These are phyloP conservation scores for Erebia aethiops DNA, from an alignment of 2,888 invertebrate species.

Conservation along the genomic window DNA sequence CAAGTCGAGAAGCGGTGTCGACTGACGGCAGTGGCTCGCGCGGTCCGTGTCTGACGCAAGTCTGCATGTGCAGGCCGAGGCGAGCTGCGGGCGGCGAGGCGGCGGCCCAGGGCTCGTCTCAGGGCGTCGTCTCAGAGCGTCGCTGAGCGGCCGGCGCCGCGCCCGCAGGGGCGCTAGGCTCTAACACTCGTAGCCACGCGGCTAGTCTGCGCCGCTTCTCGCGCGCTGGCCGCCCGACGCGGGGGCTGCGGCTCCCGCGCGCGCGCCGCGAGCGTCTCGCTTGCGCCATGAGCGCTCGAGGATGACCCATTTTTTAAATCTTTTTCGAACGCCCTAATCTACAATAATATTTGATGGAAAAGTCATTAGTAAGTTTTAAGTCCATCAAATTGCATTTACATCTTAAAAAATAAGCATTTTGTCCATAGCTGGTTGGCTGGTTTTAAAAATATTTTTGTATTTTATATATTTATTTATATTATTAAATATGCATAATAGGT, in stretches of 20 bases:
- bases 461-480: background rate
- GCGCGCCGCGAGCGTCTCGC: conserved; percentile 51
- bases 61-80: conserved; percentile 81
- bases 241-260: conserved; percentile 48
- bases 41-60: conserved; percentile 58
- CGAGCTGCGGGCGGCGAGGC: conserved; percentile 66
- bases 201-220: conserved; percentile 79
- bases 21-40: conserved; percentile 53
- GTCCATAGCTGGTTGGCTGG: background rate
- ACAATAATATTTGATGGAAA: conserved; percentile 46
- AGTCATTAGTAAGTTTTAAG: conserved; percentile 68
- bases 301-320: conserved; percentile 53
- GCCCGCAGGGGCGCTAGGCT: conserved; percentile 72
- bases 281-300: conserved; percentile 58
- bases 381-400: conserved; percentile 50
- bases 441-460: background rate
- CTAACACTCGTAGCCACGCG: conserved; percentile 68
- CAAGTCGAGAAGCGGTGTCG: conserved; percentile 65
- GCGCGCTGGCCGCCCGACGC: conserved; percentile 49
- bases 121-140: conserved; percentile 52
- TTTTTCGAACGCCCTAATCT: conserved; percentile 34
- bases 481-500: conserved; percentile 9
- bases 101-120: conserved; percentile 61
- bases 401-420: background rate
- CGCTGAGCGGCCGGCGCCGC: conserved; percentile 55